Evolutionary conservation across 2,888 invertebrate genomes (phyloP), one percentile per base, ranked within the genome.

Genomic region (Cordilura impudica): DNA sequence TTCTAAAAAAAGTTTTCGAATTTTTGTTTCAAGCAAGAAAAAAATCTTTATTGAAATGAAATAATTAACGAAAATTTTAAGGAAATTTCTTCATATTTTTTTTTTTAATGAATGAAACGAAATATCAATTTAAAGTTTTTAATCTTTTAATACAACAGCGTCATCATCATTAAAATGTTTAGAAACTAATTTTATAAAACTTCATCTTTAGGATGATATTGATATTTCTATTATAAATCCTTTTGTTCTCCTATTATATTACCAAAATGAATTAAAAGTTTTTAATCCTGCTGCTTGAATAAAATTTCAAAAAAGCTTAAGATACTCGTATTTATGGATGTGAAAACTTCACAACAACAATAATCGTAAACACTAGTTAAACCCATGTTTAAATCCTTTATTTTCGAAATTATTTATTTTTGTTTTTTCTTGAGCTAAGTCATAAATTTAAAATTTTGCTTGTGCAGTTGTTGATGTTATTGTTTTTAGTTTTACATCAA

Each of bases 71-170:
- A 1, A 39, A 39, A 39, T 39, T 31, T 39, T 39, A 39, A n/a
- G 35, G 26, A 26, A 26, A n/a, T n/a, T n/a, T n/a, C n/a, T n/a
- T n/a, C n/a, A n/a, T n/a, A n/a, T n/a, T n/a, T n/a, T n/a, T n/a
- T n/a, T n/a, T n/a, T n/a, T n/a, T n/a, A n/a, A n/a, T n/a, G n/a
- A 26, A 39, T 39, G 35, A 16, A 29, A 21, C 31, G 10, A 53
- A 69, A 78, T 56, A 53, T 35, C 47, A 73, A 73, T 73, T 73
- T 58, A 78, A 78, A 78, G 56, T 73, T 78, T 73, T 29, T 63
- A 65, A 73, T 69, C 73, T 69, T 49, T 78, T 67, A 56, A 67
- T 56, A 63, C 63, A 35, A 19, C 47, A 61, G 26, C 61, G 29
- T 31, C 60, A 61, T 45, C 60, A 7, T 3, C 47, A 61, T 18